Conservation (phyloP, 2,113 vertebrate genomes). For the Piaya cayana region DNA sequence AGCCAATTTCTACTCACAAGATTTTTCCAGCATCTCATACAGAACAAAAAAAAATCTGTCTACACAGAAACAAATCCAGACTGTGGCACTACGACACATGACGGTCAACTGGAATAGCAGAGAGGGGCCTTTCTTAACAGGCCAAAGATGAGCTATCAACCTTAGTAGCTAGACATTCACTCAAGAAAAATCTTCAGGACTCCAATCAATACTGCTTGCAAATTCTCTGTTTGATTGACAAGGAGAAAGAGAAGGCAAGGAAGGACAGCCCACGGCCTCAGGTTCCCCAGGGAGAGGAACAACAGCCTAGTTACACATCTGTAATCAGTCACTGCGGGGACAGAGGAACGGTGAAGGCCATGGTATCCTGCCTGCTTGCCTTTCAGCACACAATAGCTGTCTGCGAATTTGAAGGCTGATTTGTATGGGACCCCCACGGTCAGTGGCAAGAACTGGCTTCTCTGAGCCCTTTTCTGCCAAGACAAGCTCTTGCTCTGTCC, state of each 20-base stretch:
- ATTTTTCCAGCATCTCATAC: not conserved
- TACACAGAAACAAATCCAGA: not conserved
- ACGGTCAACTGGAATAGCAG: slow-evolving; percentile 1
- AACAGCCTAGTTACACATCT: not conserved
- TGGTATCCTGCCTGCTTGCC: not conserved
- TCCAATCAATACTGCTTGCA: slow-evolving; percentile 50
- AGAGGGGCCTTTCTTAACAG: not conserved
- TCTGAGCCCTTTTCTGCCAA: not conserved
- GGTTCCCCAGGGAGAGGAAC: not conserved
- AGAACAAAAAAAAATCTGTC: not conserved
- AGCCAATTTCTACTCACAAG: not conserved
- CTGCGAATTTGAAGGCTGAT: not conserved
- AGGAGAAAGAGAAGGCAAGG: not conserved
- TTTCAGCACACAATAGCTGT: not conserved
- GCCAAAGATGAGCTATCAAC: slow-evolving; percentile 16
- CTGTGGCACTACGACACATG: not conserved
- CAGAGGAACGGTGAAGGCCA: slow-evolving; percentile 11
- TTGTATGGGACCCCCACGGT: not conserved
- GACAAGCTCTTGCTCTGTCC: not conserved
- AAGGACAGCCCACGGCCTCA: not conserved
- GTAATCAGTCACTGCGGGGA: not conserved
- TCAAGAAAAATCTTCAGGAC: slow-evolving; percentile 16
- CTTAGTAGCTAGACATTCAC: not conserved
- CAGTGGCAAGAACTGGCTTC: not conserved
- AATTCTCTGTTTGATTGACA: slow-evolving; percentile 52